These are phyloP conservation scores for Mirounga angustirostris DNA, from an alignment of 2,113 vertebrate species.

Conservation along the genomic window DNA sequence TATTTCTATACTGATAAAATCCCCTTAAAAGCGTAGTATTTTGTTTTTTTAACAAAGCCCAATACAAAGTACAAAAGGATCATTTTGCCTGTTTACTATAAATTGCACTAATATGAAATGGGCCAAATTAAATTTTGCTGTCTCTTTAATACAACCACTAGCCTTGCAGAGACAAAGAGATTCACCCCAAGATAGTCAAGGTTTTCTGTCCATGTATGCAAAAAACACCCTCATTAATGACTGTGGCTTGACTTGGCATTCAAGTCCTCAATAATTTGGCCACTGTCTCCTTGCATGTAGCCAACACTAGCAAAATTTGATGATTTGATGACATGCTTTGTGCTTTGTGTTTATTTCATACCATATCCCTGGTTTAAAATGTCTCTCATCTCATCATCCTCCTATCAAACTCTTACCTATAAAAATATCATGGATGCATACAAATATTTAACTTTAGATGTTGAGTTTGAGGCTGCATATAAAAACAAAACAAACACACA, in stretches of 20 bases:
- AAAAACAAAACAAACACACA: conserved; percentile 29
- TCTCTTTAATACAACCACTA: not conserved
- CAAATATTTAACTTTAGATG: not conserved
- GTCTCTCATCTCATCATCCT: not conserved
- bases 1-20: not conserved
- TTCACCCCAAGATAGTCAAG: not conserved
- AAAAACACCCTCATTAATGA: not conserved
- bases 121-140: not conserved
- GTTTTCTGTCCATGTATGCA: not conserved
- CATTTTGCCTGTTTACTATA: not conserved
- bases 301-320: not conserved
- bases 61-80: conserved; percentile 14
- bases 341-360: not conserved
- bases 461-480: not conserved
- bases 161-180: not conserved
- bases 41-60: not conserved
- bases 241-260: not conserved
- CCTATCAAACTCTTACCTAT: not conserved
- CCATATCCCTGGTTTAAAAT: not conserved
- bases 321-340: not conserved
- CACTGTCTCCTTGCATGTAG: not conserved
- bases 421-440: not conserved
- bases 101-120: not conserved
- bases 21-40: not conserved
- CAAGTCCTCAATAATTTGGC: not conserved